Evolutionary conservation across 2,113 vertebrate genomes (phyloP).

Genomic region (Onychostoma macrolepis): DNA sequence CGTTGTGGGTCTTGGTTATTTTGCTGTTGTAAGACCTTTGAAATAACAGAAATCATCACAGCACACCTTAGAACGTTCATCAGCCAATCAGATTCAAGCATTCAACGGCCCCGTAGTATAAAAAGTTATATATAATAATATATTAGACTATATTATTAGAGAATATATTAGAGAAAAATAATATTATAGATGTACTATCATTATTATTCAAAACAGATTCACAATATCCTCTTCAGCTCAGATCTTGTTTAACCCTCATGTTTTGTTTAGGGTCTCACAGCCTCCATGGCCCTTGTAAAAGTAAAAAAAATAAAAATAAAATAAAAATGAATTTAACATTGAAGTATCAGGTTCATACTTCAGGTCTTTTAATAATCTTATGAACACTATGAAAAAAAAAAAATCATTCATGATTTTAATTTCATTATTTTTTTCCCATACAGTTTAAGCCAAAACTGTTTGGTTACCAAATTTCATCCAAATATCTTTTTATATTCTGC

Average conservation of each 20-base stretch:
- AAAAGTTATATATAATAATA: too few species aligned
- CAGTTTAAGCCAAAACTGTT: not conserved
- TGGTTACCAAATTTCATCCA: not conserved
- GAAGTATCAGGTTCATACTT: not conserved
- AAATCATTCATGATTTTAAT: too few species aligned
- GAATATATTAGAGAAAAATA: not conserved
- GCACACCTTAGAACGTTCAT: too few species aligned
- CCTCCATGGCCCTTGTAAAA: not conserved
- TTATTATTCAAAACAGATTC: not conserved
- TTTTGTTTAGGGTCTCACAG: not conserved
- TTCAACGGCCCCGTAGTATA: too few species aligned
- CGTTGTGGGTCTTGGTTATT: too few species aligned
- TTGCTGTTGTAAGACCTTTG: too few species aligned
- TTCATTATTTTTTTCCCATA: not conserved
- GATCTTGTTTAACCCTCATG: not conserved
- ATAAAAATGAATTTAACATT: not conserved
- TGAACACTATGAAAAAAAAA: not conserved
- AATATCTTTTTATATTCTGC: too few species aligned
- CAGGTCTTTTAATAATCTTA: not conserved
- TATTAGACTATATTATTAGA: too few species aligned
- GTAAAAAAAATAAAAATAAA: not conserved
- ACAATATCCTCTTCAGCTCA: not conserved
- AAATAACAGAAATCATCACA: too few species aligned
- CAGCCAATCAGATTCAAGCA: too few species aligned
- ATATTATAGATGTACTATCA: not conserved